Evolutionary conservation across 2,888 invertebrate genomes (phyloP).

Genomic region (Drosophila subquinaria): DNA sequence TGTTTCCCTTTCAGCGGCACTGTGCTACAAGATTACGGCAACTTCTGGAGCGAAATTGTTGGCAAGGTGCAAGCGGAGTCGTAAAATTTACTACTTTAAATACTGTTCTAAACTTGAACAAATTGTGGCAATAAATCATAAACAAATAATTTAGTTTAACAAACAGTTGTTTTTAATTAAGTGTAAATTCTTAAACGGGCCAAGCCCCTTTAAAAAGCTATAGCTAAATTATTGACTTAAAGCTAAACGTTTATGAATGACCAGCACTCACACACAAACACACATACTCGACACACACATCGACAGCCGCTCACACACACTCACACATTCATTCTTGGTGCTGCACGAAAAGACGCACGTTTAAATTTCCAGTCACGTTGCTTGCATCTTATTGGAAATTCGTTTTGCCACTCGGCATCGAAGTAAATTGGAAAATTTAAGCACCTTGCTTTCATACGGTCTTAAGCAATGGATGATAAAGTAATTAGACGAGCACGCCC

Average conservation of each 20-base stretch:
- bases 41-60: slow-evolving; percentile 91
- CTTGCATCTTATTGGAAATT: slow-evolving; percentile 70
- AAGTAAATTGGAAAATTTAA: slow-evolving; percentile 74
- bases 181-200: slow-evolving; percentile 25
- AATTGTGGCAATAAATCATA: slow-evolving; percentile 60
- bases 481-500: slow-evolving; percentile 61
- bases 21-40: slow-evolving; percentile 90
- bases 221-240: slow-evolving; percentile 62
- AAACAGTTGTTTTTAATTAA: slow-evolving; percentile 38
- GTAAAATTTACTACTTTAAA: slow-evolving; percentile 26
- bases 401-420: slow-evolving; percentile 49
- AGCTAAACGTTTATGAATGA: slow-evolving; percentile 69
- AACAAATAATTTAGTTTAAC: slow-evolving; percentile 53
- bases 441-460: slow-evolving; percentile 55
- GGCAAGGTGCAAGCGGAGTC: slow-evolving; percentile 85
- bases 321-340: neutral
- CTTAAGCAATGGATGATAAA: slow-evolving; percentile 56
- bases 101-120: slow-evolving; percentile 28
- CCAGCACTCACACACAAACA: slow-evolving; percentile 27
- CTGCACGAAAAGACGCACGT: slow-evolving; percentile 36
- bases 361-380: slow-evolving; percentile 74
- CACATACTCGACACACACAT: slow-evolving; percentile 6
- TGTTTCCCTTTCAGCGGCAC: slow-evolving; percentile 88
- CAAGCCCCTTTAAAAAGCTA: slow-evolving; percentile 44
- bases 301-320: slow-evolving; percentile 4